Conservation (phyloP, 2,888 invertebrate species). For the Sycophila texana region DNA sequence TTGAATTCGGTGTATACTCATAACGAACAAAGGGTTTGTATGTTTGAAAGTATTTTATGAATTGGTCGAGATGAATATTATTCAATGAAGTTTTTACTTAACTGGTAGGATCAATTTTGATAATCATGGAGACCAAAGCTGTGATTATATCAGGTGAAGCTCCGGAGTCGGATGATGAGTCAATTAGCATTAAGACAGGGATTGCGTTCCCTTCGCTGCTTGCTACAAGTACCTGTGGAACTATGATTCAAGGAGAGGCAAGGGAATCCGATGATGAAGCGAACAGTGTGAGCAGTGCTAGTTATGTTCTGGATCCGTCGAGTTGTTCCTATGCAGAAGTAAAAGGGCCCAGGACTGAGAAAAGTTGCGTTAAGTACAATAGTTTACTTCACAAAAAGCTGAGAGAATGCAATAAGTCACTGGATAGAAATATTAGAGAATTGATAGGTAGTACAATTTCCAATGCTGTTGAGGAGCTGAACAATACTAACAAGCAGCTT, state of each 20-base stretch:
- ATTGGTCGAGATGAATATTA: too few species aligned
- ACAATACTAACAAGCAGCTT: constrained; percentile 69
- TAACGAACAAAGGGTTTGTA: too few species aligned
- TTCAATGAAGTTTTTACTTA: too few species aligned
- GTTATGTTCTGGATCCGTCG: constrained; percentile 69
- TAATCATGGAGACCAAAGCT: constrained; percentile 70
- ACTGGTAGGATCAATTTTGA: too few species aligned
- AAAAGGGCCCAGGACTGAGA: constrained; percentile 66
- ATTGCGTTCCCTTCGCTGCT: constrained; percentile 65
- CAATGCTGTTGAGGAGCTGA: constrained; percentile 68
- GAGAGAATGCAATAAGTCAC: constrained; percentile 70
- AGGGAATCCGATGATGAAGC: constrained; percentile 72
- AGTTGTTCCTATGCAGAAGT: constrained; percentile 69
- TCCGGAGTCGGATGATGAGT: constrained; percentile 73
- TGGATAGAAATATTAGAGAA: constrained; percentile 69
- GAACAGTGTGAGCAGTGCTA: constrained; percentile 68
- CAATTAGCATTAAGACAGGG: constrained; percentile 65
- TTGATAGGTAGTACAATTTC: constrained; percentile 66
- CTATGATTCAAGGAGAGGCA: constrained; percentile 72
- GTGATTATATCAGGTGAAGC: constrained; percentile 73
- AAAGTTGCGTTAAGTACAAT: constrained; percentile 70
- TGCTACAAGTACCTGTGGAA: constrained; percentile 68
- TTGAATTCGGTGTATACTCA: too few species aligned
- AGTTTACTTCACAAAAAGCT: constrained; percentile 73
- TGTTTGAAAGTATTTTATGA: too few species aligned